A percentile compares a stretch with the other conserved stretches of the same genome.
Evolutionary conservation across 2,888 invertebrate species (phyloP).

Genomic region (Bibio marci): DNA sequence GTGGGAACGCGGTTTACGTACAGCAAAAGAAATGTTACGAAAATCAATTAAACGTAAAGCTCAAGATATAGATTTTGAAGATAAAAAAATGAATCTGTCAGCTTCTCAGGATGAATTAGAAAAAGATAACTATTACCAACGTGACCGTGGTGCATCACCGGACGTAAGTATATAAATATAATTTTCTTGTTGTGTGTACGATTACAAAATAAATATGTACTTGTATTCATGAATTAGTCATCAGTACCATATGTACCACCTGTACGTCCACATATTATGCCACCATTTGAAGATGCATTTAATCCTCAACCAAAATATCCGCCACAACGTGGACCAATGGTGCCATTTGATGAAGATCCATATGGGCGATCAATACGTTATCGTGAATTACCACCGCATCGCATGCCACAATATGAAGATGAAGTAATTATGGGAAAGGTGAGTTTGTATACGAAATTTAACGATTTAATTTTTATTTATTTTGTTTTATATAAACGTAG

Average conservation of each 20-base stretch:
- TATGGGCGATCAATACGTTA: slow-evolving; percentile 31
- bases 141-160: slow-evolving; percentile 44
- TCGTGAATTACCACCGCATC: slow-evolving; percentile 35
- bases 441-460: slow-evolving; percentile 6
- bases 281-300: slow-evolving; percentile 9
- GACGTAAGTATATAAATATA: slow-evolving; percentile 14
- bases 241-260: slow-evolving; percentile 5
- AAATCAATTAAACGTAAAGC: slow-evolving; percentile 87
- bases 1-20: slow-evolving; percentile 88
- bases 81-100: slow-evolving; percentile 83
- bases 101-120: slow-evolving; percentile 52
- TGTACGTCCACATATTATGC: slow-evolving; percentile 6
- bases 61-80: slow-evolving; percentile 88
- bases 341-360: slow-evolving; percentile 25
- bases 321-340: slow-evolving; percentile 3
- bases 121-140: slow-evolving; percentile 52
- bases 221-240: slow-evolving; percentile 2
- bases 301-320: slow-evolving; percentile 12
- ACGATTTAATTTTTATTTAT: too few species aligned
- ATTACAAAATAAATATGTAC: too few species aligned
- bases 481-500: too few species aligned
- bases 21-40: slow-evolving; percentile 87
- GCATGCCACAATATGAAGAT: slow-evolving; percentile 39
- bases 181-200: neutral
- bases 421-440: slow-evolving; percentile 14